These are phyloP conservation scores for Nannospalax galili DNA, from an alignment of 2,113 vertebrate genomes.

Conservation along the genomic window DNA sequence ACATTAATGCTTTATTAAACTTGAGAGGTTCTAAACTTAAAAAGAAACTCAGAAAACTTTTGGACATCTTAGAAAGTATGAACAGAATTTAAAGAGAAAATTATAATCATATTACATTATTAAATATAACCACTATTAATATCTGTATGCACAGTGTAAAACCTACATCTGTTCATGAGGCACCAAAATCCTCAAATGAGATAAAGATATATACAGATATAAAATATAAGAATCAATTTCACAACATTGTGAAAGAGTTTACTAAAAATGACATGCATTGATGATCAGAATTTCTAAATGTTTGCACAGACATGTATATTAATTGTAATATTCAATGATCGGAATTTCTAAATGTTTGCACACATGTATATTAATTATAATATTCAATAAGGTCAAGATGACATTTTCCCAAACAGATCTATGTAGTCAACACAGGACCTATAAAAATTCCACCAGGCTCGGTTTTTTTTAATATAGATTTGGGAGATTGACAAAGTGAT, in stretches of 20 bases:
- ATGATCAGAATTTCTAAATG: constrained; percentile 15
- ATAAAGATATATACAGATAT: background rate
- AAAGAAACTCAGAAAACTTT: background rate
- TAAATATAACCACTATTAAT: background rate
- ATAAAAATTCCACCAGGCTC: background rate
- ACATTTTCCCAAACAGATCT: background rate
- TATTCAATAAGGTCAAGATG: background rate
- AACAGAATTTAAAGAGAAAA: constrained; percentile 33
- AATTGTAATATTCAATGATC: background rate
- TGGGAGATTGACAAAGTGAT: background rate
- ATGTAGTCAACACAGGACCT: background rate
- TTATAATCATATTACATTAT: background rate
- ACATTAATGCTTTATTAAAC: background rate
- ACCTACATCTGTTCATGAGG: background rate
- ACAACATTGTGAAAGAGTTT: background rate
- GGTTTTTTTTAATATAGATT: background rate
- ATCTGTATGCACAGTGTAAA: background rate
- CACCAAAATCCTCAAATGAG: background rate
- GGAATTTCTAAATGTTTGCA: constrained; percentile 31
- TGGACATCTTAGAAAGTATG: background rate
- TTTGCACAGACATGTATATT: background rate
- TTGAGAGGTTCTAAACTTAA: background rate
- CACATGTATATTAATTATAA: background rate
- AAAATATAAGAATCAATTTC: background rate
- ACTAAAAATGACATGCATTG: background rate